Base-by-base conservation (phyloP, 2,888 invertebrate genomes). In the Apodemia duryi region DNA sequence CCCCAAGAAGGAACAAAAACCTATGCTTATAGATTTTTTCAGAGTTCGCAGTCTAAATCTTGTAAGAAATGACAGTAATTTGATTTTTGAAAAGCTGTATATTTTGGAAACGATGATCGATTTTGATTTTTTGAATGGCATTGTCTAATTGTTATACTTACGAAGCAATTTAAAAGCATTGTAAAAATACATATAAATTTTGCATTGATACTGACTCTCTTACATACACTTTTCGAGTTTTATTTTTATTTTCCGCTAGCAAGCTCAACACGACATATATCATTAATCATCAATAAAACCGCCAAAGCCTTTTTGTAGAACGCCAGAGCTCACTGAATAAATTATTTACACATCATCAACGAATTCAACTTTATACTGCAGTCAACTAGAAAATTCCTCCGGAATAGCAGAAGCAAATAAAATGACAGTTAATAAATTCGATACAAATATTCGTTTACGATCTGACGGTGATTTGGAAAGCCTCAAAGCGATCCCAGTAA, bases 231-330 rank as follows among this genome's bases (percentile, higher is more conserved):
- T 29, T 54, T 29, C 4, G 13, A 57, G 57, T 57, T 57, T 57
- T 13, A 57, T 57, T 28, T 57, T 57, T 54, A 32, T 57, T 57
- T 72, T 71, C 70, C 68, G 68, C 67, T 65, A 73, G 63, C 68
- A 69, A 71, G 75, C 74, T 79, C 77, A 75, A 78, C 79, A 72
- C 62, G 71, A 73, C 74, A 75, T 74, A 73, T 70, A 69, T 72
- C 73, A 74, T 77, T 77, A 81, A 81, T 80, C 76, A 77, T 70
- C 68, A 72, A 67, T 67, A 73, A 73, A 77, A 75, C 72, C 68
- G 68, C 60, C 71, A 74, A 77, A 77, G 77, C 77, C 77, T 77
- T 77, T 79, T 73, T 69, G 76, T 73, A 71, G 70, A 64, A 76
- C 75, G 71, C 72, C 72, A 73, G 70, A 72, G 73, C 68, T 72